phyloP scores from a whole-genome alignment of 2,113 vertebrate genomes.

The Thymallus thymallus region DNA sequence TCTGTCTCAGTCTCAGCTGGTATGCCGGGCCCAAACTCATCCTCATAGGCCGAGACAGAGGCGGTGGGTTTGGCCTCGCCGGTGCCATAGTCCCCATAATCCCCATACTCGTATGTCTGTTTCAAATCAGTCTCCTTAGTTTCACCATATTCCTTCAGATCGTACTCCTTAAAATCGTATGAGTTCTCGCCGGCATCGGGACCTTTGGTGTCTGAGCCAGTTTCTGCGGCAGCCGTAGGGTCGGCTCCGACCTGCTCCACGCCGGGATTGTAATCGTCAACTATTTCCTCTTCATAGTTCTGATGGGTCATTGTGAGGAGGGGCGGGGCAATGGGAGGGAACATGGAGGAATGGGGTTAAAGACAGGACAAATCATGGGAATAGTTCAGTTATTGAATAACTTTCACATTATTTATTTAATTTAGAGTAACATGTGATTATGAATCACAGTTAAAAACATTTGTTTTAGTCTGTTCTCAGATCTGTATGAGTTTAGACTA shows the following conservation, averaged over 20 bases:
- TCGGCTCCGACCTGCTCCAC: conserved; percentile 86
- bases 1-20: conserved; percentile 91
- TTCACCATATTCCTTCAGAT: conserved; percentile 75
- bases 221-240: conserved; percentile 71
- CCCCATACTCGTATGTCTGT: conserved; percentile 78
- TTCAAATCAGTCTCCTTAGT: conserved; percentile 67
- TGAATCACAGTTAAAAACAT: conserved; percentile 26
- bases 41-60: conserved; percentile 68
- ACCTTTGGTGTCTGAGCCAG: conserved; percentile 41
- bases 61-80: conserved; percentile 80
- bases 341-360: conserved; percentile 43
- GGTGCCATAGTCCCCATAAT: conserved; percentile 84
- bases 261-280: conserved; percentile 94
- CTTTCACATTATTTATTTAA: conserved; percentile 30
- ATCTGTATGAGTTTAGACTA: too few relatives aligned
- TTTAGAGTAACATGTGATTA: too few relatives aligned
- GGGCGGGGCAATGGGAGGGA: conserved; percentile 6
- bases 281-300: conserved; percentile 84
- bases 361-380: conserved; percentile 39
- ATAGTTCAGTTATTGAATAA: neutral
- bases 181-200: conserved; percentile 71
- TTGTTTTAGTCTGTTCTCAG: too few relatives aligned
- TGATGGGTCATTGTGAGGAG: conserved; percentile 48
- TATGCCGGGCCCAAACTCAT: conserved; percentile 90
- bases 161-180: conserved; percentile 84